Evolutionary conservation across 2,888 invertebrate genomes (phyloP), one percentile per base, ranked within the genome.

Genomic region (Sarcophaga subvicina): DNA sequence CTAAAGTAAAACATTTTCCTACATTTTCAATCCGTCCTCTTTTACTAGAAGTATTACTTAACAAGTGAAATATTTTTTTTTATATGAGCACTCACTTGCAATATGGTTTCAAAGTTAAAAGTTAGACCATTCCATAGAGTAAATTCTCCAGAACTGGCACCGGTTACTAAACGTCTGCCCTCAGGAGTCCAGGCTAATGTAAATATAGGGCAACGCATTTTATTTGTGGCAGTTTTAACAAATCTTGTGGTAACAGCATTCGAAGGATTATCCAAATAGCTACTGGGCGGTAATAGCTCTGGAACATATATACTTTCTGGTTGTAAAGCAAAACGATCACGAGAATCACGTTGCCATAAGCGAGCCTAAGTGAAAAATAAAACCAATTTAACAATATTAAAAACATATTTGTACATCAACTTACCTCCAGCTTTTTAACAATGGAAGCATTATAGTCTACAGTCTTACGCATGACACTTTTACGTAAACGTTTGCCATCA

Each of bases 61-160:
- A 37, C 37, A 37, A 37, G 0, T 37, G 8, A 37, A 5, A 37
- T 37, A 37, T 37, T 37, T 37, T 37, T 37, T 37, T 8, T 37
- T 37, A 0, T 27, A 8, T 37, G 0, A 17, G 54, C 47, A 67
- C 92, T 91, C 93, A 98, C 98, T 96, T 99, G 99, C 72, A 99
- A 95, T 93, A 99, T 99, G n/a, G 99, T 99, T 95, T 99, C 99
- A 94, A 99, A 99, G 94, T 99, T 99, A 94, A 99, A 99, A n/a
- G 99, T 99, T 47, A 99, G 95, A 49, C 99, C 99, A 95, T 99
- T 99, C 99, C 99, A 99, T 4, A 99, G 94, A 0, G 99, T 99
- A 92, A 99, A 99, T 94, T 99, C 99, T 67, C 99, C 99, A 80
- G 99, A 99, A 47, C 99, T 99, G 27, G 99, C 99, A 12, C 99